These are phyloP conservation scores for Pogonognathellus flavescens DNA, from an alignment of 1,140 invertebrate genomes.

Conservation along the genomic window DNA sequence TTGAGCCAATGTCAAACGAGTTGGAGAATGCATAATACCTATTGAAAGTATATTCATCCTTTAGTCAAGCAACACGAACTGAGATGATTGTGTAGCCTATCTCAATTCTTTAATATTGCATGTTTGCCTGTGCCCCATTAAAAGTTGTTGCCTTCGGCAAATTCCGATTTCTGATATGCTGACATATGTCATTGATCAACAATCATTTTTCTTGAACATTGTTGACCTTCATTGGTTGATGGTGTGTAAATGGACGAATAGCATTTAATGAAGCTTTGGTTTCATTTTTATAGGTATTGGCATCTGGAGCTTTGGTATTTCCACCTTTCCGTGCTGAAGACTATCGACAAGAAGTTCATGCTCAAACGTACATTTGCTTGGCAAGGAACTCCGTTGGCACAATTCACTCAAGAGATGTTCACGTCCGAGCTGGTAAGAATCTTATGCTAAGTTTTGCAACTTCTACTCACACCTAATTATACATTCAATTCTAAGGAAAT, in stretches of 20 bases:
- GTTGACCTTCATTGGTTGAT: neutral
- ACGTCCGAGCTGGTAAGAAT: conserved; percentile 89
- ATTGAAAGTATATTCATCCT: no score
- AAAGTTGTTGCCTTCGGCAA: no score
- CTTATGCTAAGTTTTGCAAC: neutral
- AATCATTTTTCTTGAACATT: no score
- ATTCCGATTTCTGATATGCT: no score
- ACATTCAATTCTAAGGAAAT: neutral
- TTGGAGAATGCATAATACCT: no score
- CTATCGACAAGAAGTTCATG: conserved; percentile 93
- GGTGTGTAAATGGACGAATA: neutral
- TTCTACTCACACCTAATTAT: conserved; percentile 5
- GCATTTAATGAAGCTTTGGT: neutral
- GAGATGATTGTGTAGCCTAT: no score
- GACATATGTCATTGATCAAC: no score
- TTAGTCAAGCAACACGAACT: no score
- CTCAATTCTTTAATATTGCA: no score
- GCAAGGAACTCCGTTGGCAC: conserved; percentile 89
- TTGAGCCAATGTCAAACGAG: no score
- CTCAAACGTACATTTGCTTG: conserved; percentile 92
- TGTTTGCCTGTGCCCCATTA: no score
- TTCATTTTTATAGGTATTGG: conserved; percentile 80
- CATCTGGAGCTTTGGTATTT: conserved; percentile 93
- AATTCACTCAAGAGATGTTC: conserved; percentile 91
- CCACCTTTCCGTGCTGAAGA: conserved; percentile 93